These are phyloP conservation scores for Sylvia borin DNA, from an alignment of 2,797 vertebrate species.

Conservation along the genomic window DNA sequence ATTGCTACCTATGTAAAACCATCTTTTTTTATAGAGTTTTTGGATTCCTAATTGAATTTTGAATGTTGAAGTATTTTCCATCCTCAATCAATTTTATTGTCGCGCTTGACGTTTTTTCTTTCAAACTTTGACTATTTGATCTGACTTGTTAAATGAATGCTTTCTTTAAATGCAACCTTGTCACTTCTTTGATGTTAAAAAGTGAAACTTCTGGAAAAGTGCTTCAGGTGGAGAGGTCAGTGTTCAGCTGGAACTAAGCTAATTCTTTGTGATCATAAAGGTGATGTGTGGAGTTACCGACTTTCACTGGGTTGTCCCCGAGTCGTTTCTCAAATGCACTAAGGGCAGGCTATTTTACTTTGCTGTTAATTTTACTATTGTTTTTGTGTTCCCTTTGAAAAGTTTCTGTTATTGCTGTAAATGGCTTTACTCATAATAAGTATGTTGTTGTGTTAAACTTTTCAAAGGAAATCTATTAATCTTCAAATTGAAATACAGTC, in stretches of 20 bases:
- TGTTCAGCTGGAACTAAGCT: not conserved
- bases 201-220: not conserved
- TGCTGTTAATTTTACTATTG: not conserved
- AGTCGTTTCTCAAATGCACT: not conserved
- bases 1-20: not conserved
- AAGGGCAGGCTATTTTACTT: not conserved
- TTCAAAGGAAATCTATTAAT: not conserved
- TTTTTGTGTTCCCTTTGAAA: not conserved
- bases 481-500: not conserved
- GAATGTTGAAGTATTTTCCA: not conserved
- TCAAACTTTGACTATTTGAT: not conserved
- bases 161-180: not conserved
- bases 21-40: not conserved
- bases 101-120: not conserved
- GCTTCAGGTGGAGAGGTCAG: not conserved
- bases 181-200: not conserved
- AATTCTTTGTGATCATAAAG: not conserved
- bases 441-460: not conserved
- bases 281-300: not conserved
- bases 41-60: not conserved
- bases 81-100: not conserved
- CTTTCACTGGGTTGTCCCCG: accelerated
- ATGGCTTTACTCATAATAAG: not conserved
- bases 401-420: not conserved
- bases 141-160: not conserved